A percentile compares a stretch with the other conserved stretches of the same genome.
Evolutionary conservation across 2,113 vertebrate genomes (phyloP).

Genomic region (Myiagra hebetior): DNA sequence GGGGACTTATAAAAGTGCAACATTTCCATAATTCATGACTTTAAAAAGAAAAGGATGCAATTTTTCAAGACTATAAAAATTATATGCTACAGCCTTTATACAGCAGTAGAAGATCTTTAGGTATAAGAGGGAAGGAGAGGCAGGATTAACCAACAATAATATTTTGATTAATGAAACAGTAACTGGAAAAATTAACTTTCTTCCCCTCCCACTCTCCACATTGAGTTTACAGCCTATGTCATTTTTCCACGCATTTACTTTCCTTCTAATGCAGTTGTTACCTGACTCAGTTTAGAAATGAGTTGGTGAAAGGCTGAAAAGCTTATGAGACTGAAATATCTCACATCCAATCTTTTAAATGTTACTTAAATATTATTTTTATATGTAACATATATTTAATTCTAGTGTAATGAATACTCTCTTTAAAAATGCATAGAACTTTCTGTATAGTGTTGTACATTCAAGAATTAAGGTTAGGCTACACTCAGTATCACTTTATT

Average conservation of each 20-base stretch:
- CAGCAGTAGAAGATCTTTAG: neutral
- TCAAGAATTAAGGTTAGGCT: neutral
- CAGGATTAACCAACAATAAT: slow-evolving; percentile 38
- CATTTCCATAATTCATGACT: neutral
- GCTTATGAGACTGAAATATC: neutral
- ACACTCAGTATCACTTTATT: neutral
- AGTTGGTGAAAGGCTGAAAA: neutral
- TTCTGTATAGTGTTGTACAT: neutral
- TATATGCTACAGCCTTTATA: neutral
- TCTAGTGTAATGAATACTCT: neutral
- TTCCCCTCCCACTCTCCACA: slow-evolving; percentile 28
- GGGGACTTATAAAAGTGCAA: neutral
- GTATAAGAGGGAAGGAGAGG: neutral
- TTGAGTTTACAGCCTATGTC: neutral
- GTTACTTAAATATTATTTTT: neutral
- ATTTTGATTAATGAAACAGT: slow-evolving; percentile 31
- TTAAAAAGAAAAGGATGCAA: slow-evolving; percentile 5
- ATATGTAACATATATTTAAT: neutral
- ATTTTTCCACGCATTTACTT: neutral
- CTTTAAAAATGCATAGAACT: neutral
- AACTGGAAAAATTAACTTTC: slow-evolving; percentile 33
- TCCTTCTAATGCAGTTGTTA: neutral
- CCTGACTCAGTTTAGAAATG: neutral
- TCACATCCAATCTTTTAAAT: neutral
- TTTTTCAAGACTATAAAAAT: neutral